These are phyloP conservation scores for Gymnopithys bicolor DNA, from an alignment of 2,797 vertebrate genomes.

Conservation along the genomic window DNA sequence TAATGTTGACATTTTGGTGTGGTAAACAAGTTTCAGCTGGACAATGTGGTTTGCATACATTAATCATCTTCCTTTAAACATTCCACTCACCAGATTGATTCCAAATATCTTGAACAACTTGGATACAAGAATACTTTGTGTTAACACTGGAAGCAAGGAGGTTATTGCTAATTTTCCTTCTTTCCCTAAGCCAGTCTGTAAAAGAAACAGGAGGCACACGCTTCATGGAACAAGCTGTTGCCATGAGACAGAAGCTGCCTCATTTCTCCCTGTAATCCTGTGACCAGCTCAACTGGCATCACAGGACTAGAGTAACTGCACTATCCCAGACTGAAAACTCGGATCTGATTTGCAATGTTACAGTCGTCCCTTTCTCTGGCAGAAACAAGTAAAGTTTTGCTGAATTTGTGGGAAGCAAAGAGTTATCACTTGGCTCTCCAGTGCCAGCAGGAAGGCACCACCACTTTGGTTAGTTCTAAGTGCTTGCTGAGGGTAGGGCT, in stretches of 20 bases:
- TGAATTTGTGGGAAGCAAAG: background rate
- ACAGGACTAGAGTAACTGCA: background rate
- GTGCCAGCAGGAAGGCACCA: background rate
- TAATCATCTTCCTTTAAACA: background rate
- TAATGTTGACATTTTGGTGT: constrained; percentile 9
- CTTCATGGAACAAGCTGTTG: background rate
- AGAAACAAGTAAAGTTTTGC: background rate
- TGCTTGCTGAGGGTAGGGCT: background rate
- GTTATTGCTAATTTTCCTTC: background rate
- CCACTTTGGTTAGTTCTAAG: background rate
- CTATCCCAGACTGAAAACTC: background rate
- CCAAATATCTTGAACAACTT: background rate
- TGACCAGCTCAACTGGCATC: background rate
- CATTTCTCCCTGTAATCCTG: background rate
- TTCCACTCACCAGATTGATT: background rate
- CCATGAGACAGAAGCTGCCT: background rate
- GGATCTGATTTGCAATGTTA: background rate
- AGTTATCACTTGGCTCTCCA: background rate
- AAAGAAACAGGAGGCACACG: background rate
- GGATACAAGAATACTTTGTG: background rate
- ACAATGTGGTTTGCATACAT: background rate
- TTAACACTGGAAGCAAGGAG: background rate
- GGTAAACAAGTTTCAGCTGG: constrained; percentile 15
- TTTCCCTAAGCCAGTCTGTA: background rate
- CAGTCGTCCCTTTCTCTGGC: rapidly evolving